Evolutionary conservation across 2,113 vertebrate genomes (phyloP), one percentile per base, ranked within the genome.

Genomic region (Vulpes lagopus): DNA sequence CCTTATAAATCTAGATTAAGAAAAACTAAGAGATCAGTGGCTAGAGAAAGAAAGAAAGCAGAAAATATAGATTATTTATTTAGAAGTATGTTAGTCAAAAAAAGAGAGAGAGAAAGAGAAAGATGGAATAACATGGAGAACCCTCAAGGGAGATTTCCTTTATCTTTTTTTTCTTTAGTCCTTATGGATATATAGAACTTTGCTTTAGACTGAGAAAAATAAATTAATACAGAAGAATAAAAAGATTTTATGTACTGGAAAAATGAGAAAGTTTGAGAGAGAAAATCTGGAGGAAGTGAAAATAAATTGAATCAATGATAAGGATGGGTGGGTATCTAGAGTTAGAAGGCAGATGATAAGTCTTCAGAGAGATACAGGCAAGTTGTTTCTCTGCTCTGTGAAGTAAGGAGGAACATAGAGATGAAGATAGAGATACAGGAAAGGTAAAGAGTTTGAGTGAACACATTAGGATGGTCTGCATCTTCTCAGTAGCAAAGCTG

Each of bases 391-490:
- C n/a, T 80, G 30, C n/a, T 64, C 5, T 22, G 30, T 43, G 30
- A 87, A 89, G 20, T 67, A 27, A 82, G 82, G 69, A 60, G 9
- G 55, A 73, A 17, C 35, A 71, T 3, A 27, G 5, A 30, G 23
- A 14, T 65, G 20, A 85, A n/a, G 53, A 79, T 38, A 51, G 32
- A 49, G 84, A 76, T 23, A 55, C 19, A 10, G 38, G 11, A 94
- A 95, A 93, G 81, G 43, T 38, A 43, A 91, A 82, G 88, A 85
- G 38, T 65, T 57, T 88, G 27, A 91, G 71, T 51, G 80, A 93
- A 76, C 73, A 86, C 35, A 35, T 27, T 32, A 35, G 38, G 10
- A 57, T 74, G 32, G 17, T 12, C 60, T 97, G 55, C 5, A n/a
- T 32, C 30, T 82, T 89, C 51, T 92, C n/a, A 49, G 16, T 65